Conservation (phyloP, 2,113 vertebrate species). For the cattle (Bos taurus) region DNA sequence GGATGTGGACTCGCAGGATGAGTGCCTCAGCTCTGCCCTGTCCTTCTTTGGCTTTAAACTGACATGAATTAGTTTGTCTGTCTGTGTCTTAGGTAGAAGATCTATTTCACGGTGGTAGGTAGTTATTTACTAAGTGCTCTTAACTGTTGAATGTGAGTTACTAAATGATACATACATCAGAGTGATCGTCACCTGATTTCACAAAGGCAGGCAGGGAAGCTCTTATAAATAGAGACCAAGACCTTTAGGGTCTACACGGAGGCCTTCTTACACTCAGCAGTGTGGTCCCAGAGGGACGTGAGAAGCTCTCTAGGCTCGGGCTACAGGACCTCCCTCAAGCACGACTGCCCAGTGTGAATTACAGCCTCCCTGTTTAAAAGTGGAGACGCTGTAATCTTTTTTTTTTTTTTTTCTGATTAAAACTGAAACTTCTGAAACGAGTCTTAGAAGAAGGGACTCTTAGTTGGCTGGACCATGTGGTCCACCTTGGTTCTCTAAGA, state of each 20-base stretch:
- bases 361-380: not conserved
- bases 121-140: not conserved
- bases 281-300: not conserved
- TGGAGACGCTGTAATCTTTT: not conserved
- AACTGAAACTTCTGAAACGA: not conserved
- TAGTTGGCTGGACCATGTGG: no score
- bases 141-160: not conserved
- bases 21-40: not conserved
- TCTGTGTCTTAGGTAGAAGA: not conserved
- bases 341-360: not conserved
- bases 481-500: not conserved
- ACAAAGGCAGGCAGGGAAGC: not conserved
- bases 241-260: not conserved
- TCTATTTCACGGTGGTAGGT: not conserved
- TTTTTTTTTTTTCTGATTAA: not conserved
- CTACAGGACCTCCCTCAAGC: not conserved
- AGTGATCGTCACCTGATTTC: not conserved
- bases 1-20: not conserved
- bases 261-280: not conserved
- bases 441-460: not conserved
- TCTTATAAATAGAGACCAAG: not conserved
- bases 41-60: not conserved
- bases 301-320: not conserved
- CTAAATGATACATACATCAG: not conserved
- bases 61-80: not conserved